A percentile compares a stretch with the other conserved stretches of the same genome.
Evolutionary conservation across 1,140 invertebrate genomes (phyloP).

Genomic region (Drosophila kepulauana): DNA sequence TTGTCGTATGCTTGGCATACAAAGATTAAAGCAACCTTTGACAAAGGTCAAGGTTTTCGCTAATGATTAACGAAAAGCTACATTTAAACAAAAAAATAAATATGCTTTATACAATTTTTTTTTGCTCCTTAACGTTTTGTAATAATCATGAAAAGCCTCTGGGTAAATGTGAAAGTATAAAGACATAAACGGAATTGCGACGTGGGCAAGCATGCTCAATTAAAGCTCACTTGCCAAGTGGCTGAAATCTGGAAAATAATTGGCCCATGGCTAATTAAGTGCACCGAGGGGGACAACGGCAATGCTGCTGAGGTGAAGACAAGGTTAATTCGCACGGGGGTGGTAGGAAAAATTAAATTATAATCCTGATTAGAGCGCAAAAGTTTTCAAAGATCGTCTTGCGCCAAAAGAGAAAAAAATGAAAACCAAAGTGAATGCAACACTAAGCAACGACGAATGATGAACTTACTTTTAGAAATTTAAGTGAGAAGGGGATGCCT

Average conservation of each 20-base stretch:
- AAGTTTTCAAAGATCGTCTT: conserved; percentile 30
- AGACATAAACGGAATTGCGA: background rate
- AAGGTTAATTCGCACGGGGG: conserved; percentile 32
- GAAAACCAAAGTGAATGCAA: no score
- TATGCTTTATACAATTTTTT: background rate
- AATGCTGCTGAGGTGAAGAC: background rate
- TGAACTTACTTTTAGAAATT: background rate
- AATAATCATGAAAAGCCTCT: conserved; percentile 20
- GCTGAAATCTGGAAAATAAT: conserved; percentile 53
- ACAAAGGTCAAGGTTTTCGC: no score
- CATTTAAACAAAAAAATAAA: no score
- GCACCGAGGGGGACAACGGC: background rate
- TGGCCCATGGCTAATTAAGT: conserved; percentile 54
- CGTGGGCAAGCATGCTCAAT: conserved; percentile 20
- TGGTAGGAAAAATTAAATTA: conserved; percentile 57
- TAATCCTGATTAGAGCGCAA: conserved; percentile 50
- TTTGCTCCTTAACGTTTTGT: conserved; percentile 6
- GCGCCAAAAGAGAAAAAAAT: conserved; percentile 4
- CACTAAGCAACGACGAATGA: no score
- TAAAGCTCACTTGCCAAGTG: conserved; percentile 47
- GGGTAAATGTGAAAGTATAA: background rate
- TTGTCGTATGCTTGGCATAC: no score
- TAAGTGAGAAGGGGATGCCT: conserved; percentile 1
- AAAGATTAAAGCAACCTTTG: no score
- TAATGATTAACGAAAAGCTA: background rate